Base-by-base conservation (phyloP, 2,888 invertebrate genomes). In the Heliconius hortense region DNA sequence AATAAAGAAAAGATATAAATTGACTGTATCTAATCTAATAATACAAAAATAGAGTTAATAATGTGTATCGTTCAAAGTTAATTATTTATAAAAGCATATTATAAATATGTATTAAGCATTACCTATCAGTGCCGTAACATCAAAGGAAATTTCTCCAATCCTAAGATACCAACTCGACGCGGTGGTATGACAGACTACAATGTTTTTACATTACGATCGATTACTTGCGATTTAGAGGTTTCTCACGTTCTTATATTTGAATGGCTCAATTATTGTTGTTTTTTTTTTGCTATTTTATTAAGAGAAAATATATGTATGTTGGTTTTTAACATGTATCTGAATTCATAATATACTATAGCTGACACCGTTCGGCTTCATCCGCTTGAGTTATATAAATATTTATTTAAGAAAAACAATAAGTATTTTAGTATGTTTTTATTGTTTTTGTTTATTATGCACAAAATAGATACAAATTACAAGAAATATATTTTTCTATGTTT, bases 111-210 rank as follows among this genome's bases (percentile, higher is more conserved):
- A 53, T 53, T n/a, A 13, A 69, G 31, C 48, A 28, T 53, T 18
- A 48, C 11, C 28, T 53, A 53, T 31, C 53, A 69, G 68, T 69
- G 31, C 21, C 53, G 26, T 53, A 11, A 53, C 68, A 69, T 69
- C 68, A 69, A 69, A 69, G 13, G 53, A 28, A 53, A 21, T 28
- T 31, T 69, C 26, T 5, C n/a, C 18, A 69, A 31, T 53, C 24
- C 18, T 53, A 21, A 21, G 53, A 18, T 26, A 28, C 13, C 48
- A 68, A 48, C 28, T 68, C 28, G 48, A 7, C 21, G 28, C 2
- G 48, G 26, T 18, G 48, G 48, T 28, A 53, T n/a, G 68, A 28
- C 48, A 48, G 28, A 53, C 21, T 31, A 28, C 28, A 69, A 31
- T 69, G 28, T 28, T 53, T 53, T 53, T 53, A 53, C 31, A 31